Evolutionary conservation across 2,888 invertebrate species (phyloP).

Genomic region (Nasonovia ribisnigri): DNA sequence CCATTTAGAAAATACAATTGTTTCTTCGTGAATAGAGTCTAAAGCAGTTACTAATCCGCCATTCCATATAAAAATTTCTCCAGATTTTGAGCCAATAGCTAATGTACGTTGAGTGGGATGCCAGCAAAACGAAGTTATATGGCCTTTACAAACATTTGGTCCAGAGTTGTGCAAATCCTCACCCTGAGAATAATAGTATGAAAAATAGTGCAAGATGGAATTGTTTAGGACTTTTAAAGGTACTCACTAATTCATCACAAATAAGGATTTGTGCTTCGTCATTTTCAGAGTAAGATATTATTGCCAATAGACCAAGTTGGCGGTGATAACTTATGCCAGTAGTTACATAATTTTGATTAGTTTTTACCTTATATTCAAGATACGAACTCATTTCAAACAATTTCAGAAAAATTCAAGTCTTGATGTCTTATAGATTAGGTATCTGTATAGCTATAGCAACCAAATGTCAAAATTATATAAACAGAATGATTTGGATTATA

Average conservation of each 20-base stretch:
- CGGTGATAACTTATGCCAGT: constrained; percentile 55
- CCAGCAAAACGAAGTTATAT: constrained; percentile 74
- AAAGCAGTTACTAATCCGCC: constrained; percentile 76
- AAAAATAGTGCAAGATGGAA: neutral
- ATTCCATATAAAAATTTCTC: constrained; percentile 87
- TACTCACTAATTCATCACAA: constrained; percentile 62
- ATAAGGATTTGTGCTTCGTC: constrained; percentile 48
- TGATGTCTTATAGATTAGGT: neutral
- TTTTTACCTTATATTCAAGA: constrained; percentile 86
- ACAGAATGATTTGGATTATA: neutral
- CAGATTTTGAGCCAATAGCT: constrained; percentile 93
- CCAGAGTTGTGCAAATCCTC: constrained; percentile 42
- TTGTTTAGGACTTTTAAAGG: neutral
- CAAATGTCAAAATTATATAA: neutral
- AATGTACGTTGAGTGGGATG: constrained; percentile 87
- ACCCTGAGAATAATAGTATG: constrained; percentile 22
- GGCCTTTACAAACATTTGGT: constrained; percentile 50
- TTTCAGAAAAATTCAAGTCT: neutral
- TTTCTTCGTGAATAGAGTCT: constrained; percentile 73
- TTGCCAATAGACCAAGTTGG: constrained; percentile 54
- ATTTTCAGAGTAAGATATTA: constrained; percentile 47
- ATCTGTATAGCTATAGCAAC: constrained; percentile 32
- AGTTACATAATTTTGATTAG: constrained; percentile 77
- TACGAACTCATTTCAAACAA: constrained; percentile 79
- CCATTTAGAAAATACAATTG: constrained; percentile 75